Evolutionary conservation across 1,140 invertebrate species (phyloP).

Genomic region (Ceratina australensis): DNA sequence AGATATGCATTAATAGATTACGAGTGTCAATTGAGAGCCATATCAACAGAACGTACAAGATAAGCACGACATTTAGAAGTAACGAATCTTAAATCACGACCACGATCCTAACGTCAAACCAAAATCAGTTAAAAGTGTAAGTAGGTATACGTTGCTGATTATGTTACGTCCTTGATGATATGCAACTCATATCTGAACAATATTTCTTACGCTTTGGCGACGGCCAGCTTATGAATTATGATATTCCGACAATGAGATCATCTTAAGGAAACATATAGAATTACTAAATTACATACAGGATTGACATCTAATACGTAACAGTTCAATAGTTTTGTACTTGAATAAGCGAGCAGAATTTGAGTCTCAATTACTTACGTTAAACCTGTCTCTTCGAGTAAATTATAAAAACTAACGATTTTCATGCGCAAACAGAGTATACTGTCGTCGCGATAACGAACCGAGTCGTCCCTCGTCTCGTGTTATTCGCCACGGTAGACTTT

Average conservation of each 20-base stretch:
- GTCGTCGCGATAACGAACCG: constrained; percentile 28
- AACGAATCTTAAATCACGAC: too few species aligned
- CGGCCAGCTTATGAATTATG: too few species aligned
- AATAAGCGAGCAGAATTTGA: too few species aligned
- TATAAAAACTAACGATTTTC: background rate
- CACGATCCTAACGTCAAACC: too few species aligned
- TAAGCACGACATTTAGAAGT: background rate
- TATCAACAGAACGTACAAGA: background rate
- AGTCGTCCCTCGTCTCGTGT: constrained; percentile 9
- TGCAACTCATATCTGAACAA: background rate
- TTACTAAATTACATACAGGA: too few species aligned
- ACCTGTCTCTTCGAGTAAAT: background rate
- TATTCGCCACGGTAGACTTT: background rate
- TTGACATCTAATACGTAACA: too few species aligned
- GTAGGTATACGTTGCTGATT: background rate
- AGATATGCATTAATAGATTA: background rate
- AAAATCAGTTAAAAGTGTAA: background rate
- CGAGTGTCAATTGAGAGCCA: background rate
- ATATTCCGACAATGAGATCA: too few species aligned
- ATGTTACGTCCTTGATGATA: too few species aligned
- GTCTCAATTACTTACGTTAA: background rate
- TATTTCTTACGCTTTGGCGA: background rate
- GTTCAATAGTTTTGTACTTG: too few species aligned
- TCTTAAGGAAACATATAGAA: too few species aligned
- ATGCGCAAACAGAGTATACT: background rate